Evolutionary conservation across 2,797 vertebrate species (phyloP).

Genomic region (Brachymystax lenok): DNA sequence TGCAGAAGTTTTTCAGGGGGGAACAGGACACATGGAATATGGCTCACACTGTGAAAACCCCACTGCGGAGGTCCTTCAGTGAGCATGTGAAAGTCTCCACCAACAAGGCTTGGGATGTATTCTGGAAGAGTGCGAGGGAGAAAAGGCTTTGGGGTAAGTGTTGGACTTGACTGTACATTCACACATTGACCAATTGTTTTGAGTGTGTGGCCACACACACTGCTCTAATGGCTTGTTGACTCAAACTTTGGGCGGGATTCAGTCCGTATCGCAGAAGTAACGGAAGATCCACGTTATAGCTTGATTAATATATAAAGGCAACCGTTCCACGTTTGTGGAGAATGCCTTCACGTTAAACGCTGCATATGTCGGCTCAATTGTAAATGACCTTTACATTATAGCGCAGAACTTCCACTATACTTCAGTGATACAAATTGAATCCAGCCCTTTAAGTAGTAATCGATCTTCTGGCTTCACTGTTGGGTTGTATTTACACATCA

Average conservation of each 20-base stretch:
- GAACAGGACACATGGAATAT: constrained; percentile 53
- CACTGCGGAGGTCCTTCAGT: constrained; percentile 80
- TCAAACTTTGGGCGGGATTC: neutral
- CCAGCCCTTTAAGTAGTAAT: no score
- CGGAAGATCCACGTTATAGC: no score
- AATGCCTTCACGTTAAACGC: no score
- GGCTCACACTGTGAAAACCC: constrained; percentile 64
- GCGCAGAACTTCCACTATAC: no score
- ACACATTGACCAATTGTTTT: neutral
- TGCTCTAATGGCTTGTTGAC: neutral
- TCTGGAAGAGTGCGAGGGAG: constrained; percentile 82
- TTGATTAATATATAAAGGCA: no score
- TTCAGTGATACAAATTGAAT: no score
- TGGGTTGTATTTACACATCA: no score
- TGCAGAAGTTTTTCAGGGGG: constrained; percentile 25
- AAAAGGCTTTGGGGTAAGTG: constrained; percentile 80
- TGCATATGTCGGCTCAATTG: no score
- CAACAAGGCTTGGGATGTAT: constrained; percentile 79
- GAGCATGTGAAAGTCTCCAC: constrained; percentile 80
- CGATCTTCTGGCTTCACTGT: neutral
- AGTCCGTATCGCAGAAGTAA: no score
- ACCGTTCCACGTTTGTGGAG: no score
- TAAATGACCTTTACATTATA: no score
- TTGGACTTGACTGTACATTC: constrained; percentile 1
- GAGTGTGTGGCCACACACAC: neutral